These are phyloP conservation scores for Stegana nigrithorax DNA, from an alignment of 2,888 invertebrate species.

Conservation along the genomic window DNA sequence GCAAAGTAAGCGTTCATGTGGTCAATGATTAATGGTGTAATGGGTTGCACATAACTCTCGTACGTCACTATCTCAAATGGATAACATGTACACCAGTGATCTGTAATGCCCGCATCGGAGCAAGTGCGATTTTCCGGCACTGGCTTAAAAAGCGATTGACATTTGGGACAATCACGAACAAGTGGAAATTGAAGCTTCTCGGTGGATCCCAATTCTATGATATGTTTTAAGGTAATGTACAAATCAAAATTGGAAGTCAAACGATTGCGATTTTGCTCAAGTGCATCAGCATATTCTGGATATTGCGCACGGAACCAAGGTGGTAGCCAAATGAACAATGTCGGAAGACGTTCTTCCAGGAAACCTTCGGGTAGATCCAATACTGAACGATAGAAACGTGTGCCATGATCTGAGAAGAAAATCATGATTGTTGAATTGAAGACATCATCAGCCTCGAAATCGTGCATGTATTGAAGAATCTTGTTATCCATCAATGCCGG, in stretches of 20 bases:
- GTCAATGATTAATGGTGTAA: background rate
- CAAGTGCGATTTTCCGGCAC: conserved; percentile 74
- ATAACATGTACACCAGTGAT: conserved; percentile 80
- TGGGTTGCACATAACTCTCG: background rate
- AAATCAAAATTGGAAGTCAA: conserved; percentile 80
- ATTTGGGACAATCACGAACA: conserved; percentile 72
- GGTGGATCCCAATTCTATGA: conserved; percentile 53
- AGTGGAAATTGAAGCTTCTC: conserved; percentile 41
- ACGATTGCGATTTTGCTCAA: conserved; percentile 73
- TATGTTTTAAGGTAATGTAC: conserved; percentile 75
- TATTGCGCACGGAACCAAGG: conserved; percentile 71
- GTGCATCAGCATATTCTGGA: conserved; percentile 70
- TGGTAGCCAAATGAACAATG: conserved; percentile 77
- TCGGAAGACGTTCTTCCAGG: conserved; percentile 80
- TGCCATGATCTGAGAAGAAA: conserved; percentile 81
- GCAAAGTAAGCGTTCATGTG: background rate
- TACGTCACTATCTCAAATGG: conserved; percentile 61
- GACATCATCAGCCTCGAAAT: conserved; percentile 71
- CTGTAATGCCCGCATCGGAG: conserved; percentile 73
- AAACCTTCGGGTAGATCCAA: conserved; percentile 76
- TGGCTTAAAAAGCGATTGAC: conserved; percentile 73
- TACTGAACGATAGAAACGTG: conserved; percentile 76
- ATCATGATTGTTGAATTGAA: conserved; percentile 73
- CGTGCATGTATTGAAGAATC: conserved; percentile 72
- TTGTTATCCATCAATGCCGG: conserved; percentile 75